Evolutionary conservation across 2,797 vertebrate genomes (phyloP).

Genomic region (Acanthopagrus latus): DNA sequence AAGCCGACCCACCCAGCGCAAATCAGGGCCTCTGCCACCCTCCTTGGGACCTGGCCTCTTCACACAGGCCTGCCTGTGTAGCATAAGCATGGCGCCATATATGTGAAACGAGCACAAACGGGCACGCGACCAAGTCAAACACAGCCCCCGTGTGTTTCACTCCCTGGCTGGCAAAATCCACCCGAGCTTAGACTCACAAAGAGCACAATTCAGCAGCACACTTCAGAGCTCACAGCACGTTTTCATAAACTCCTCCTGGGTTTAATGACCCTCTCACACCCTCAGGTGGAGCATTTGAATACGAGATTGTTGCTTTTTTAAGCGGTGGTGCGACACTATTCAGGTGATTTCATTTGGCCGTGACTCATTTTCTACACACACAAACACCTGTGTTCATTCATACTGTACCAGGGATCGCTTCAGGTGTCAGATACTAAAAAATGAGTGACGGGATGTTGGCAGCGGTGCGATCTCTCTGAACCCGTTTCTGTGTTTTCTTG

Average conservation of each 20-base stretch:
- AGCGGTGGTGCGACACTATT: slow-evolving; percentile 50
- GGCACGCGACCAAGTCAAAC: slow-evolving; percentile 82
- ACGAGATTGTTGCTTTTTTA: slow-evolving; percentile 55
- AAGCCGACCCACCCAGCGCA: slow-evolving; percentile 60
- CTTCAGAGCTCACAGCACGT: slow-evolving; percentile 59
- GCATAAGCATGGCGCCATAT: slow-evolving; percentile 62
- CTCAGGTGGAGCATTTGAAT: slow-evolving; percentile 58
- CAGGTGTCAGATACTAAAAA: slow-evolving; percentile 49
- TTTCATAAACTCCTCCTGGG: slow-evolving; percentile 72
- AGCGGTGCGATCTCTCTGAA: slow-evolving; percentile 22
- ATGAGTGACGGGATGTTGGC: slow-evolving; percentile 43
- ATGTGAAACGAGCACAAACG: slow-evolving; percentile 63
- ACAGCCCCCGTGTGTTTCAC: slow-evolving; percentile 76
- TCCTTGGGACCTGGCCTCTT: slow-evolving; percentile 38
- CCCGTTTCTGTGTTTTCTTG: slow-evolving; percentile 40
- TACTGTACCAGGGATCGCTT: slow-evolving; percentile 21
- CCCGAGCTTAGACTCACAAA: slow-evolving; percentile 80
- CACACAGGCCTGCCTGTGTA: slow-evolving; percentile 67
- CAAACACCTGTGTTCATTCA: slow-evolving; percentile 71
- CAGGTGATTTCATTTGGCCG: slow-evolving; percentile 71
- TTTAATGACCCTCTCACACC: slow-evolving; percentile 67
- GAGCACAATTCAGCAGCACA: slow-evolving; percentile 81
- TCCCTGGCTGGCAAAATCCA: slow-evolving; percentile 72
- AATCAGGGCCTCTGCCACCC: slow-evolving; percentile 43
- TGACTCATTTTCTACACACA: slow-evolving; percentile 57